phyloP scores from a whole-genome alignment of 1,140 invertebrate species.

The Lepidurus arcticus region DNA sequence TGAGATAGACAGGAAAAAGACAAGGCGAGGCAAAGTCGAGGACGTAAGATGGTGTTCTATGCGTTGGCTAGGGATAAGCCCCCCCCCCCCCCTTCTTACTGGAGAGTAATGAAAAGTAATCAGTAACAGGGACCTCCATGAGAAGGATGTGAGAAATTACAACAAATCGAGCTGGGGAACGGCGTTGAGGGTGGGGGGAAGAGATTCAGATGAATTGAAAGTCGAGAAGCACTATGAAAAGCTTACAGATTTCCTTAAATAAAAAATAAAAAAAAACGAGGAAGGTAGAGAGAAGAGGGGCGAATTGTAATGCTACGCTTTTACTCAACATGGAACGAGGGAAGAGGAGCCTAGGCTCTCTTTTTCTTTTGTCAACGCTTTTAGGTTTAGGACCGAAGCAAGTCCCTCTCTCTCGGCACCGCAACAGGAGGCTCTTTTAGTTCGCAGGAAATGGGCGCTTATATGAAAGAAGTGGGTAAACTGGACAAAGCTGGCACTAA shows the following conservation, averaged over 20 bases:
- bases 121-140: neutral
- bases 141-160: neutral
- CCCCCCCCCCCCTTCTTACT: too few relatives aligned
- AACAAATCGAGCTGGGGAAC: neutral
- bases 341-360: neutral
- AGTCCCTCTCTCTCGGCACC: neutral
- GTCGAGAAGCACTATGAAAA: neutral
- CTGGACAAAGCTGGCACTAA: neutral
- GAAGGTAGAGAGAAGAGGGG: neutral
- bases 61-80: neutral
- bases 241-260: neutral
- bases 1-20: neutral
- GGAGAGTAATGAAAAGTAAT: neutral
- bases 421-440: neutral
- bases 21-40: neutral
- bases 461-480: neutral
- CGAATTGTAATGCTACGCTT: neutral
- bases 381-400: neutral
- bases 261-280: neutral
- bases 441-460: neutral
- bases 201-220: constrained; percentile 3
- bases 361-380: neutral
- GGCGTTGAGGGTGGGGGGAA: neutral
- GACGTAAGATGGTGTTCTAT: constrained; percentile 1
- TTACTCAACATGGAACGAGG: neutral